Base-by-base conservation (phyloP, 1,140 invertebrate genomes). In the Leucophenga varia region DNA sequence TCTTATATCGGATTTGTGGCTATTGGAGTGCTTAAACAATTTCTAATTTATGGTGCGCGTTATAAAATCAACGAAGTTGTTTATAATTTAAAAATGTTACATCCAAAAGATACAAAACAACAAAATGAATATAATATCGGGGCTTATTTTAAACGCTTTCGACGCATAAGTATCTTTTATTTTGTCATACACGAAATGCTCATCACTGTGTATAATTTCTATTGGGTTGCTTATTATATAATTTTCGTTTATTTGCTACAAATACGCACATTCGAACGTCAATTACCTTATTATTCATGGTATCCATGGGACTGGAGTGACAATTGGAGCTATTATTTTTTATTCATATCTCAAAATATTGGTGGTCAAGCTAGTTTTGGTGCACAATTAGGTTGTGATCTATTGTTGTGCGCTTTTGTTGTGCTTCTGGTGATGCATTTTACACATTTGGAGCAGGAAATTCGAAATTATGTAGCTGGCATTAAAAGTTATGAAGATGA, bases 401-500 rank as follows among this genome's bases (percentile, higher is more conserved):
- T 73, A 52, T 21, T 72, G 0, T 49, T 72, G 54, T 68, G 57
- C 9, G 61, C 60, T 2, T 19, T 65, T 35, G 57, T 61, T 7
- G 57, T 52, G 5, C 56, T 72, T 7, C 41, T 73, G 14, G 39
- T 70, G 1, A 73, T 73, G 69, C 70, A 73, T 42, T 72, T 59
- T 19, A 42, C 25, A 3, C 48, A 53, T 3, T 34, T 73, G 28
- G 49, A 34, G 10, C 35, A 14, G 1, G 40, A 45, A 1, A 44
- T 73, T 3, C 43, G 52, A n/a, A n/a, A 35, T 1, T 49, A 59
- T 38, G 35, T 54, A 4, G 54, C 63, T 0, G 56, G 58, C 0
- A 3, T 39, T 0, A 3, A 6, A 6, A 13, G 52, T 3, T 18
- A 45, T 0, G n/a, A 42, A 8, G 21, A 37, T 13, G 70, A 73